These are phyloP conservation scores for Cromileptes altivelis DNA, from an alignment of 2,113 vertebrate genomes.

Conservation along the genomic window DNA sequence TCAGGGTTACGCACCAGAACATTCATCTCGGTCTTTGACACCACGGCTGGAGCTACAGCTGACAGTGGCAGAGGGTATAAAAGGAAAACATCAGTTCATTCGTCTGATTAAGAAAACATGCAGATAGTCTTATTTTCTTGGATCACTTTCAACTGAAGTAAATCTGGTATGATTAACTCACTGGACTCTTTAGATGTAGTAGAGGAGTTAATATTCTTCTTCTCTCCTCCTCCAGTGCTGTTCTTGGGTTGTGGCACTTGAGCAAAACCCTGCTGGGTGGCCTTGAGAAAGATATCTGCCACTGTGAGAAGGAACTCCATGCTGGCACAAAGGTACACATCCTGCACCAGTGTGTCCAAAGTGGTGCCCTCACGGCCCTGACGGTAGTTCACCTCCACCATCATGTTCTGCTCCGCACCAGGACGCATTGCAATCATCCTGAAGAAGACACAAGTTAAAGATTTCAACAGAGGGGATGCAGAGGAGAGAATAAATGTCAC, in stretches of 20 bases:
- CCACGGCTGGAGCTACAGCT: slow-evolving; percentile 77
- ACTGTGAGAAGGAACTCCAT: slow-evolving; percentile 96
- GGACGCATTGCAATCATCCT: slow-evolving; percentile 96
- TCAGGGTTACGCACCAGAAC: slow-evolving; percentile 93
- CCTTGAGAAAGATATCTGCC: slow-evolving; percentile 92
- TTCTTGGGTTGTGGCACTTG: slow-evolving; percentile 83
- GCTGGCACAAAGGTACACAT: slow-evolving; percentile 95
- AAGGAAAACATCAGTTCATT: background rate
- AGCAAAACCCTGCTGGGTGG: slow-evolving; percentile 87
- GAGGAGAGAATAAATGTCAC: background rate
- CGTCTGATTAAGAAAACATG: background rate
- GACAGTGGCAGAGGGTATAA: background rate
- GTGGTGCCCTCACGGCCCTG: slow-evolving; percentile 88
- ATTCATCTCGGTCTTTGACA: slow-evolving; percentile 89
- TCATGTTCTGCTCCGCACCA: slow-evolving; percentile 91
- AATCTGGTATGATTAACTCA: slow-evolving; percentile 54
- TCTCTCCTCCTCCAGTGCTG: slow-evolving; percentile 71
- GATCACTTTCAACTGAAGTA: background rate
- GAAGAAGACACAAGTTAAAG: background rate
- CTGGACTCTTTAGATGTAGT: slow-evolving; percentile 70
- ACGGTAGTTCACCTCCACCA: slow-evolving; percentile 93
- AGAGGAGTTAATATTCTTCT: slow-evolving; percentile 65
- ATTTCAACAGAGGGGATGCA: background rate
- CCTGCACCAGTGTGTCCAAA: slow-evolving; percentile 90
- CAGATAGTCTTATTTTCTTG: background rate